Conservation (phyloP, 2,888 invertebrate genomes). For the Patella pellucida region DNA sequence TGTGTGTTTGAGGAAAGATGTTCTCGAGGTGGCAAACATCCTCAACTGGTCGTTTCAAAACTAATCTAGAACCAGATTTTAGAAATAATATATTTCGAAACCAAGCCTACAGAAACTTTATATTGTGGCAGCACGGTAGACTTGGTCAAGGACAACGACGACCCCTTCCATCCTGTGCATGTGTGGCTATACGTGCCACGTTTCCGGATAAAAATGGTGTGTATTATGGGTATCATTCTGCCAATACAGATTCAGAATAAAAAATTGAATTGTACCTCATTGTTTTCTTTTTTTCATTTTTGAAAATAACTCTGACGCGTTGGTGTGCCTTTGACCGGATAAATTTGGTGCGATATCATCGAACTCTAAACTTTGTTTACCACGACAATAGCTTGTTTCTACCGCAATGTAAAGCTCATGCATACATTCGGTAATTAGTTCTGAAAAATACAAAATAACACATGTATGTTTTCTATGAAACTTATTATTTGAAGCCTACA, state of each 20-base stretch:
- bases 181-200: background rate
- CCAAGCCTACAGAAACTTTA: constrained; percentile 16
- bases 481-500: too few relatives aligned
- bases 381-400: background rate
- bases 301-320: too few relatives aligned
- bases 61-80: background rate
- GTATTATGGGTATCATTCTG: constrained; percentile 14
- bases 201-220: constrained; percentile 3
- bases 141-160: constrained; percentile 6
- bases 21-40: constrained; percentile 16
- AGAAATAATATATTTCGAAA: constrained; percentile 4
- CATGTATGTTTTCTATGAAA: too few relatives aligned
- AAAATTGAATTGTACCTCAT: background rate
- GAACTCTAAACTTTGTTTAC: background rate
- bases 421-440: background rate
- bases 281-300: too few relatives aligned
- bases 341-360: too few relatives aligned
- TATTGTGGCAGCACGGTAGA: constrained; percentile 16
- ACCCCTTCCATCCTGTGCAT: constrained; percentile 6
- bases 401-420: background rate
- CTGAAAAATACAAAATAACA: background rate
- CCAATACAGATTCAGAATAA: background rate
- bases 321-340: too few relatives aligned
- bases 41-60: constrained; percentile 5
- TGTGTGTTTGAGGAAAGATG: constrained; percentile 16